Evolutionary conservation across 2,113 vertebrate species (phyloP).

Genomic region (Cranoglanis bouderius): DNA sequence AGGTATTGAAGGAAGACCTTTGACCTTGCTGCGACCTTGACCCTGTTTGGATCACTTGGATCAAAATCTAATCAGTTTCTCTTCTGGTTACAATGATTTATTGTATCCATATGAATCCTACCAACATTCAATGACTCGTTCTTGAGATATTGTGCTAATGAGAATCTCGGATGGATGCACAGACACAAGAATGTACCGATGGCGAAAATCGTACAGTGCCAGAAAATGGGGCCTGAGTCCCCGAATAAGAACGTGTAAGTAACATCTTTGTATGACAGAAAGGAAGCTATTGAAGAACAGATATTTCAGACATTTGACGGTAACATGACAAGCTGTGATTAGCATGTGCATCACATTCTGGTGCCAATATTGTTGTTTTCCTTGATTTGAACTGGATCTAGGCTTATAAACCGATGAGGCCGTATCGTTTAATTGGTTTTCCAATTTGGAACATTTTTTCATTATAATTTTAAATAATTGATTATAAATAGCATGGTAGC

Average conservation of each 20-base stretch:
- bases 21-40: neutral
- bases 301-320: neutral
- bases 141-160: neutral
- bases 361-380: neutral
- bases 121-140: neutral
- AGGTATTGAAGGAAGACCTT: neutral
- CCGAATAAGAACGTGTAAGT: neutral
- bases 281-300: neutral
- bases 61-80: neutral
- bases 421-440: neutral
- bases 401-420: neutral
- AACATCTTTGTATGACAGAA: neutral
- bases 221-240: too few relatives aligned
- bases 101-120: neutral
- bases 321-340: neutral
- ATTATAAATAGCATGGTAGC: neutral
- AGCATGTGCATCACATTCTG: neutral
- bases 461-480: neutral
- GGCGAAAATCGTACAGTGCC: too few relatives aligned
- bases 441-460: neutral
- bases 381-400: neutral
- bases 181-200: neutral
- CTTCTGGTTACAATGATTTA: neutral
- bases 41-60: neutral
- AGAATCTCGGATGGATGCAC: neutral